Percentiles rank a stretch among this genome's conserved stretches.
These are phyloP conservation scores for Sebastes hubbsi DNA, from an alignment of 2,797 vertebrate genomes.

Conservation along the genomic window DNA sequence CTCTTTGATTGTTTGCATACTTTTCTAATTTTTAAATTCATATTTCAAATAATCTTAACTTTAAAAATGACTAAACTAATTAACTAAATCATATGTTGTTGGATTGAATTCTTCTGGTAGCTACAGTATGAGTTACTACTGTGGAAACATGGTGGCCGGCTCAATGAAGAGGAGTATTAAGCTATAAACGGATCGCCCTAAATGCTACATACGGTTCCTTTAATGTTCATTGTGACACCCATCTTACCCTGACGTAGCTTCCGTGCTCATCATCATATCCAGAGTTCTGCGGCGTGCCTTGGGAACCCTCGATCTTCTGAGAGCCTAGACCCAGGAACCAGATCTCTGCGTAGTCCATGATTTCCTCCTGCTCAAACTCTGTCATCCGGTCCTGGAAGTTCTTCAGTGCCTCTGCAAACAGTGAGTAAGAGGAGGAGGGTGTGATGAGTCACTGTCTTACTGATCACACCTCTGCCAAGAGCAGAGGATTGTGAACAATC, in stretches of 20 bases:
- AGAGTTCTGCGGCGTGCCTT: conserved; percentile 85
- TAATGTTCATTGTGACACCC: neutral
- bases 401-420: conserved; percentile 88
- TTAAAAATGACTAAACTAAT: too few relatives aligned
- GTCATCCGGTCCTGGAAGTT: conserved; percentile 90
- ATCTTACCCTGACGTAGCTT: conserved; percentile 91
- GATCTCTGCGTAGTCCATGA: conserved; percentile 91
- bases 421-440: conserved; percentile 46
- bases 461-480: conserved; percentile 40
- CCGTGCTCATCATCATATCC: conserved; percentile 93
- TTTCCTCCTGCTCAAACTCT: conserved; percentile 91
- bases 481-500: conserved; percentile 36
- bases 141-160: too few relatives aligned
- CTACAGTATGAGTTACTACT: neutral
- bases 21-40: too few relatives aligned
- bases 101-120: neutral
- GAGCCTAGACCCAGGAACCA: conserved; percentile 94
- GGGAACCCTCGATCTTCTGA: conserved; percentile 87
- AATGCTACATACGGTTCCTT: too few relatives aligned
- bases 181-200: too few relatives aligned
- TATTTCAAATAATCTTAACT: too few relatives aligned
- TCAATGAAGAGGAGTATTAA: too few relatives aligned
- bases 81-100: neutral
- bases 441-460: conserved; percentile 46
- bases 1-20: too few relatives aligned